A percentile compares a stretch with the other conserved stretches of the same genome.
Evolutionary conservation across 2,797 vertebrate genomes (phyloP).

Genomic region (Galago senegalensis): DNA sequence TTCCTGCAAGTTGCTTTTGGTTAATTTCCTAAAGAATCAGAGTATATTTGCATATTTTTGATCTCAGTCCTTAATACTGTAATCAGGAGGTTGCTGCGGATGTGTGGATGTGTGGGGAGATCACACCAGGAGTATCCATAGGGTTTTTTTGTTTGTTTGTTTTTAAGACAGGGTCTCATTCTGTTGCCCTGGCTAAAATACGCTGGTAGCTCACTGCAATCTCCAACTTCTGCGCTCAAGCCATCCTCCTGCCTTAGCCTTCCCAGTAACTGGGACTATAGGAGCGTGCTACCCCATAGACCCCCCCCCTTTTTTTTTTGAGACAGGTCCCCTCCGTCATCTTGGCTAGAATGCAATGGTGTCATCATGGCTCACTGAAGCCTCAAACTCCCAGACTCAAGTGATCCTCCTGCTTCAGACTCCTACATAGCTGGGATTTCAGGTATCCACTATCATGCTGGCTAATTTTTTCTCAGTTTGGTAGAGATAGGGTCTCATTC

Average conservation of each 20-base stretch:
- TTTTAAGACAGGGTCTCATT: neutral
- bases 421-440: neutral
- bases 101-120: neutral
- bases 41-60: constrained; percentile 26
- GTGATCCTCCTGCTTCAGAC: neutral
- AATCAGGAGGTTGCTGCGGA: neutral
- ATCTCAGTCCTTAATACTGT: neutral
- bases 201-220: neutral
- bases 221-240: neutral
- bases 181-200: neutral
- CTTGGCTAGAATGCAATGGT: neutral
- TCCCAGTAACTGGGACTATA: neutral
- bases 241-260: neutral
- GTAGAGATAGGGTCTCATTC: neutral
- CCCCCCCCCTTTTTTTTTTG: neutral
- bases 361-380: neutral
- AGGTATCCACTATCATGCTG: neutral
- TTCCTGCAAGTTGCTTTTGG: neutral
- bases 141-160: neutral
- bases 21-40: neutral
- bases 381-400: neutral
- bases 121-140: too few species aligned
- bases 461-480: neutral
- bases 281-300: neutral
- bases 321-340: neutral